A percentile compares a stretch with the other conserved stretches of the same genome.
phyloP scores from a whole-genome alignment of 2,113 vertebrate genomes.

The Cephalopholis sonnerati region DNA sequence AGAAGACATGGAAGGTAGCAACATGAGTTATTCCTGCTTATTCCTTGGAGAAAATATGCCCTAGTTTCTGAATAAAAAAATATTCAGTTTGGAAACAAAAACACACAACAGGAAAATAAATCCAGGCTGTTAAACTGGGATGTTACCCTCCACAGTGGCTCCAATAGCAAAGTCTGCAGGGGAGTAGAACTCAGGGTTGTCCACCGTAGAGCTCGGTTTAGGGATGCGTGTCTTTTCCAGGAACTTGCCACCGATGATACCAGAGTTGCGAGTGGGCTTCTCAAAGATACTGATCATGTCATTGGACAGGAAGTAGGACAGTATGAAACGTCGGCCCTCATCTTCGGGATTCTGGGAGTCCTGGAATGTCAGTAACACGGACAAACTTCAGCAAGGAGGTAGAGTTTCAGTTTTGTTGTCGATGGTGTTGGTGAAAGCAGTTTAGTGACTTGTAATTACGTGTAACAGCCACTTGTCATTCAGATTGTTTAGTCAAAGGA shows the following conservation, averaged over 20 bases:
- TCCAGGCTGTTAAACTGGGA: no score
- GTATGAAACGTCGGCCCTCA: constrained; percentile 87
- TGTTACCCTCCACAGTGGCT: constrained; percentile 89
- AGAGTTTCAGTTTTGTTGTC: background rate
- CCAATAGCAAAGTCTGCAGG: constrained; percentile 92
- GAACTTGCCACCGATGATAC: constrained; percentile 91
- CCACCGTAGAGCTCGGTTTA: constrained; percentile 86
- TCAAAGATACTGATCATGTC: constrained; percentile 94
- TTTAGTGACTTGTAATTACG: background rate
- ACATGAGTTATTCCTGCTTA: background rate
- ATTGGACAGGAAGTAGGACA: constrained; percentile 90
- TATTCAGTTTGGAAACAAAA: background rate
- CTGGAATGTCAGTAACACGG: constrained; percentile 71
- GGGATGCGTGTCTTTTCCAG: constrained; percentile 86
- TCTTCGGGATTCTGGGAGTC: constrained; percentile 89
- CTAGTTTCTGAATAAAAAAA: background rate
- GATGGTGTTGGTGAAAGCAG: background rate
- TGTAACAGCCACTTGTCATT: background rate
- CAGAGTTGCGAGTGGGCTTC: constrained; percentile 87
- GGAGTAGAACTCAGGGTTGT: constrained; percentile 88
- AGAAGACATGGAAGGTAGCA: background rate
- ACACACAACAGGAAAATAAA: background rate
- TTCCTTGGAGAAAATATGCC: background rate
- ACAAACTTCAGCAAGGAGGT: background rate
- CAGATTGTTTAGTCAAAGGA: background rate